phyloP scores from a whole-genome alignment of 2,888 invertebrate species.

The Sinohyriopsis cumingii region DNA sequence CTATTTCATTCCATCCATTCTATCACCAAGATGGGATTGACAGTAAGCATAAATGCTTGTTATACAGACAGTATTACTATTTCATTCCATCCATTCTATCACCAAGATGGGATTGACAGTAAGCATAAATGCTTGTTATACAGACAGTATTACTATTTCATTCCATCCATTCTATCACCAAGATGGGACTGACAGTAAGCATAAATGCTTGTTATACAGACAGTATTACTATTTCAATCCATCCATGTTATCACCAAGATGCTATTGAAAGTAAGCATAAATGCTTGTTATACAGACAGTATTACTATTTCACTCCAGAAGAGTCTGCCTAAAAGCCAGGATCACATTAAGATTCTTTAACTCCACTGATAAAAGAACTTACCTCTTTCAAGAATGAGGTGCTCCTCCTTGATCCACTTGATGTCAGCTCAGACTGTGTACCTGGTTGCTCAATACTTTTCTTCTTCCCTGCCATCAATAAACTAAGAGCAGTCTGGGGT shows the following conservation, averaged over 20 bases:
- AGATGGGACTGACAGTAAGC: too few relatives aligned
- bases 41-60: too few relatives aligned
- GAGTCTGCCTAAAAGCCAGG: not conserved
- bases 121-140: too few relatives aligned
- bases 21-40: not conserved
- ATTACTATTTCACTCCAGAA: too few relatives aligned
- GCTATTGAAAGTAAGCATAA: too few relatives aligned
- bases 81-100: not conserved
- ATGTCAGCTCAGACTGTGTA: not conserved
- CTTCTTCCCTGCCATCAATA: constrained; percentile 38
- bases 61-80: too few relatives aligned
- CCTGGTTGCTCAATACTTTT: constrained; percentile 17
- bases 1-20: too few relatives aligned
- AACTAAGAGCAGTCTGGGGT: constrained; percentile 54
- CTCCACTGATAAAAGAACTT: not conserved
- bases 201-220: too few relatives aligned
- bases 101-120: not conserved
- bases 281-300: too few relatives aligned
- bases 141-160: too few relatives aligned
- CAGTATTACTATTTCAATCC: too few relatives aligned
- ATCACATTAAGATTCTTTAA: not conserved
- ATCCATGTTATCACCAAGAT: not conserved
- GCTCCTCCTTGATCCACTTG: too few relatives aligned
- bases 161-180: not conserved
- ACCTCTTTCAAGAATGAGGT: constrained; percentile 27